Base-by-base conservation (phyloP, 2,888 invertebrate genomes). In the Perithous albicinctus region DNA sequence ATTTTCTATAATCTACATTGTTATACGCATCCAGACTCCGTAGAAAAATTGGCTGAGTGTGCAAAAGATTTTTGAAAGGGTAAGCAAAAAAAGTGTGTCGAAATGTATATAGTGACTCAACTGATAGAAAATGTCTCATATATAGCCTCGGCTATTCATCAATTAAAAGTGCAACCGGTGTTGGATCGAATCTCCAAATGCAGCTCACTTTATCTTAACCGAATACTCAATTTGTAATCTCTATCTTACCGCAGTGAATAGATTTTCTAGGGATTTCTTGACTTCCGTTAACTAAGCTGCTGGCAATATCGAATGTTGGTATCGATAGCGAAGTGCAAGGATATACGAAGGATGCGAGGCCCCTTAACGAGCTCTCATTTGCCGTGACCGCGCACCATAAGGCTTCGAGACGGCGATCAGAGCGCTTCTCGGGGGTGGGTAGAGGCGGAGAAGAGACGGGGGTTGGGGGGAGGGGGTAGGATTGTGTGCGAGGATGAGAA, bases 361-460 rank as follows among this genome's bases (percentile, higher is more conserved):
- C 70, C 56, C n/a, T 84, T 82, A 87, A 86, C 86, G 86, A 89
- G 88, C 78, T 86, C 82, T 87, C 86, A 86, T 89, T 89, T 90
- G 87, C 86, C 89, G 89, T 89, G 89, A 87, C 88, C 89, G 84
- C 87, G 83, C 85, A 84, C 87, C 89, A 87, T 90, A 90, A 89
- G 88, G 87, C 85, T 86, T 78, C 15, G 66, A 63, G 75, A 78
- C 66, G 82, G 69, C 74, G 78, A 78, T 74, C 64, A 54, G 64
- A 48, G 64, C 69, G n/a, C n/a, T n/a, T n/a, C 74, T 29, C 41
- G 18, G 41, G 48, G 59, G 48, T 12, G 56, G 26, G 48, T 8
- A 41, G 20, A 59, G 15, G 18, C 18, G 54, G 56, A 12, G 41
- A 32, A n/a, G n/a, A n/a, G n/a, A n/a, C n/a, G n/a, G n/a, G n/a